Percentiles rank a stretch among this genome's conserved stretches.
Conservation (phyloP, 2,888 invertebrate genomes). For the Lasioglossum villosulum region DNA sequence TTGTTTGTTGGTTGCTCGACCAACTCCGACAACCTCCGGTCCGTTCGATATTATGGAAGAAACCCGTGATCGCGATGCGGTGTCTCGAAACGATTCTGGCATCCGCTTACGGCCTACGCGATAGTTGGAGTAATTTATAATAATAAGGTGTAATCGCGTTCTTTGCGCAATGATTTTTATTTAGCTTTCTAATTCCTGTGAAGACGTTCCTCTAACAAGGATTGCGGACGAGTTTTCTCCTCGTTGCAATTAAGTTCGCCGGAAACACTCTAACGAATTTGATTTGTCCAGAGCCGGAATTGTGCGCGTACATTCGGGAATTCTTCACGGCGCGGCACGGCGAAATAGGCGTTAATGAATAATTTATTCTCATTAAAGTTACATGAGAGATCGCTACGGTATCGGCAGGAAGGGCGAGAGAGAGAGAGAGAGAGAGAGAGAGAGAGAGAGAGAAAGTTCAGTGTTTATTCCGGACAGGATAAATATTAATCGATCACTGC, state of each 20-base stretch:
- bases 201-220: not conserved
- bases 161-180: no score
- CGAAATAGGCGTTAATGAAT: conserved; percentile 9
- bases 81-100: not conserved
- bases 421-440: conserved; percentile 4
- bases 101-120: not conserved
- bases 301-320: not conserved
- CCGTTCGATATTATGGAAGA: not conserved
- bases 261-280: not conserved
- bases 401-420: not conserved
- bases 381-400: not conserved
- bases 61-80: not conserved
- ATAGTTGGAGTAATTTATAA: not conserved
- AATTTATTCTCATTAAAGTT: conserved; percentile 13
- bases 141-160: not conserved
- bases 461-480: not conserved
- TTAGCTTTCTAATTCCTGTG: not conserved
- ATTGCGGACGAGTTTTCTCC: not conserved
- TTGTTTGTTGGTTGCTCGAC: not conserved
- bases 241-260: not conserved
- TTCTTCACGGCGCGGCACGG: not conserved
- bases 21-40: not conserved
- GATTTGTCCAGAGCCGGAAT: not conserved
- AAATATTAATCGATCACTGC: conserved; percentile 9
- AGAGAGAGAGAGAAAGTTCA: conserved; percentile 1